Percentiles rank a stretch among this genome's conserved stretches.
Evolutionary conservation across 2,113 vertebrate genomes (phyloP).

Genomic region (Dasyurus viverrinus): DNA sequence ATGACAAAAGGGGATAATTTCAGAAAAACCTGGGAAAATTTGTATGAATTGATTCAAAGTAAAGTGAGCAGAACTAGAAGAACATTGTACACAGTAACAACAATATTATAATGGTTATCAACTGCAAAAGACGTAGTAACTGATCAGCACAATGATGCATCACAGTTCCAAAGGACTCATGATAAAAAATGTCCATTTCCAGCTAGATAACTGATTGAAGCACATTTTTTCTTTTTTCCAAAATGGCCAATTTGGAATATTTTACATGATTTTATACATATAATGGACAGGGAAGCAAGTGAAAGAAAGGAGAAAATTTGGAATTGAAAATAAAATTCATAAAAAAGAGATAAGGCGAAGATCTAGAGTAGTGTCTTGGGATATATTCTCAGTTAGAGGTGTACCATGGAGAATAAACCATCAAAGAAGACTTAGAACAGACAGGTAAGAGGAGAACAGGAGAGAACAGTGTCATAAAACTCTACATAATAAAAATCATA

Average conservation of each 20-base stretch:
- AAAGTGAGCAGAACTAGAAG: no score
- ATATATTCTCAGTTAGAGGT: not conserved
- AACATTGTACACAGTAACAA: no score
- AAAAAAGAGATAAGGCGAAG: not conserved
- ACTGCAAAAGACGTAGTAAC: not conserved
- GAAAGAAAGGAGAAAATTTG: not conserved
- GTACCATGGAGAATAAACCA: not conserved
- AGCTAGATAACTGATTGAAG: not conserved
- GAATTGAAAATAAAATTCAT: not conserved
- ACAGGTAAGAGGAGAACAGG: not conserved
- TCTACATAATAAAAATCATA: no score
- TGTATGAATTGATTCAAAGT: no score
- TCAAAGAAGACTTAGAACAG: not conserved
- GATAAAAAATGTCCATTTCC: not conserved
- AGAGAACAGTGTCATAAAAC: not conserved
- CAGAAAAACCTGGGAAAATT: no score
- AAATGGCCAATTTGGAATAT: not conserved
- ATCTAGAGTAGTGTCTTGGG: not conserved
- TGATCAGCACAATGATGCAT: not conserved
- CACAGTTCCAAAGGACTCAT: not conserved
- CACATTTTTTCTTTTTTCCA: not conserved
- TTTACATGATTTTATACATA: not conserved
- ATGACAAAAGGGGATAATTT: no score
- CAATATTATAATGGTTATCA: not conserved
- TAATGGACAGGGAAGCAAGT: not conserved